These are phyloP conservation scores for Drosophila pseudotakahashii DNA, from an alignment of 2,888 invertebrate species.

Conservation along the genomic window DNA sequence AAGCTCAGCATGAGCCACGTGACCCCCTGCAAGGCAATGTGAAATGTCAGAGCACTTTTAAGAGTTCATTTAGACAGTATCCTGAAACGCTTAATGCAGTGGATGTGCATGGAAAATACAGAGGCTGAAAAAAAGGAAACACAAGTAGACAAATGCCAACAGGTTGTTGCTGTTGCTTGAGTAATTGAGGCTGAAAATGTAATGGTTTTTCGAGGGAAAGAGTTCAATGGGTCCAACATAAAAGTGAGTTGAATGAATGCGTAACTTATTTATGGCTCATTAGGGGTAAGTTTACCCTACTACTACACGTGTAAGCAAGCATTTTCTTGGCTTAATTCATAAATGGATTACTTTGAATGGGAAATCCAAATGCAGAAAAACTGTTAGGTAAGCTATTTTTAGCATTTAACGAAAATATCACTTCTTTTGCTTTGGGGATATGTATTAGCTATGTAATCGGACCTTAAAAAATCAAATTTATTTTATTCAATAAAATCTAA, in stretches of 20 bases:
- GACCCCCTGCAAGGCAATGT: conserved; percentile 47
- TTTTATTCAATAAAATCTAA: too few species aligned
- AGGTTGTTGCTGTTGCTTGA: conserved; percentile 62
- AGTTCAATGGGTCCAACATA: not conserved
- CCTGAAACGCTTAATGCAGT: conserved; percentile 19
- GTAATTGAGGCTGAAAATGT: conserved; percentile 65
- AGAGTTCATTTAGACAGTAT: conserved; percentile 66
- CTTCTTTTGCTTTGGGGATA: too few species aligned
- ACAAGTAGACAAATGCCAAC: conserved; percentile 57
- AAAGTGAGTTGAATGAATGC: not conserved
- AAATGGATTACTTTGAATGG: not conserved
- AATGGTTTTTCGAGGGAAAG: conserved; percentile 34
- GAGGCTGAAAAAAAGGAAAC: not conserved
- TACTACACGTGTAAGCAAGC: not conserved
- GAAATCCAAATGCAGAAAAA: not conserved
- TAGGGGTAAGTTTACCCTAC: not conserved
- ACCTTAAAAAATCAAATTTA: too few species aligned
- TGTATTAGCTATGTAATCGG: too few species aligned
- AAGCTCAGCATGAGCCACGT: conserved; percentile 42
- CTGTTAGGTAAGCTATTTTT: not conserved
- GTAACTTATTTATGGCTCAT: conserved; percentile 8
- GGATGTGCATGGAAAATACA: not conserved
- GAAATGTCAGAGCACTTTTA: conserved; percentile 72
- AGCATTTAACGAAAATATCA: not conserved
- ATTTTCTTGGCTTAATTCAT: not conserved